These are phyloP conservation scores for Sminthurides bifidus DNA, from an alignment of 1,140 invertebrate species.

Conservation along the genomic window DNA sequence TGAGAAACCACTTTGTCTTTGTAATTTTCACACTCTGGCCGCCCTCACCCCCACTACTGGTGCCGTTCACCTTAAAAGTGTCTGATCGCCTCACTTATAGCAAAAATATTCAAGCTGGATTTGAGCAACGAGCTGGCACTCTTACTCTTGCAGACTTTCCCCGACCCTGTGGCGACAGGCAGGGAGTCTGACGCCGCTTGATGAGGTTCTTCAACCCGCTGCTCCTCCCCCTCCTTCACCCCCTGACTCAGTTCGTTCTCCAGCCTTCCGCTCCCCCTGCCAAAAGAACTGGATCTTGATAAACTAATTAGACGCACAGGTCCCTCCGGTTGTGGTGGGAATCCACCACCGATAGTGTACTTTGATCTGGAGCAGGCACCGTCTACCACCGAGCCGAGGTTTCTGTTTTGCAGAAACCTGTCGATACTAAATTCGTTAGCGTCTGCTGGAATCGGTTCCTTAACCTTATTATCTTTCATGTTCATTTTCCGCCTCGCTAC, in stretches of 20 bases:
- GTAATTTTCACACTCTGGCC: background rate
- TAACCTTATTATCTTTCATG: background rate
- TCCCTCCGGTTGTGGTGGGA: slow-evolving; percentile 4
- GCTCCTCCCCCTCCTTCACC: too few relatives aligned
- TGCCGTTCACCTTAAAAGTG: background rate
- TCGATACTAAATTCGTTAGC: slow-evolving; percentile 21
- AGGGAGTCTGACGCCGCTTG: background rate
- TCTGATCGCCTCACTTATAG: background rate
- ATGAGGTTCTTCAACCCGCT: too few relatives aligned
- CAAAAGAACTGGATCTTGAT: slow-evolving; percentile 20
- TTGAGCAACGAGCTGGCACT: slow-evolving; percentile 3
- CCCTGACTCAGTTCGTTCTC: too few relatives aligned
- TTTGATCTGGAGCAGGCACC: background rate
- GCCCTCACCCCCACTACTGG: background rate
- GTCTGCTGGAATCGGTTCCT: background rate
- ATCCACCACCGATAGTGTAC: slow-evolving; percentile 21
- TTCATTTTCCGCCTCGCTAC: slow-evolving; percentile 11
- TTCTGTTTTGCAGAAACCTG: slow-evolving; percentile 14
- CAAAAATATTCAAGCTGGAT: background rate
- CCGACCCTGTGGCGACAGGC: background rate
- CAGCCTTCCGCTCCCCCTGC: background rate
- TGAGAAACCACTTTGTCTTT: background rate
- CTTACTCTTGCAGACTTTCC: background rate
- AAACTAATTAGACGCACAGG: background rate
- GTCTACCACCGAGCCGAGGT: background rate